Evolutionary conservation across 2,113 vertebrate species (phyloP), one percentile per base, ranked within the genome.

Genomic region (Euleptes europaea): DNA sequence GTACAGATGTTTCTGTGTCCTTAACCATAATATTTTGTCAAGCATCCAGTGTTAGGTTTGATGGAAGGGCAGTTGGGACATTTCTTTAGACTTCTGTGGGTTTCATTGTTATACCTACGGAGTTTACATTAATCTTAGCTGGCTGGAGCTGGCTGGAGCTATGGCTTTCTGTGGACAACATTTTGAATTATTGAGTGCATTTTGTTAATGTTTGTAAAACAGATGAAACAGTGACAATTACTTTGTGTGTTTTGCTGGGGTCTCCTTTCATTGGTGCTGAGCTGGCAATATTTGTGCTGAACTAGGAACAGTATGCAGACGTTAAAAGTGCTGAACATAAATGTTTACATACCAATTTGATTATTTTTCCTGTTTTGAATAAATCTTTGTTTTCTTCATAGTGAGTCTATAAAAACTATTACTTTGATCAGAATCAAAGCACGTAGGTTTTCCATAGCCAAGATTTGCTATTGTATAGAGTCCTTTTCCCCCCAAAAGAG

Each of bases 141-240:
- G n/a, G n/a, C n/a, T n/a, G n/a, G 17, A 44, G 44, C 44, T 44
- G 44, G 44, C 44, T 92, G 77, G 28, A 87, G 69, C 75, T 78
- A 35, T 49, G 13, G 78, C 7, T 80, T 73, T 94, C 73, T 4
- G 9, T 86, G 85, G 75, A 57, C 13, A 72, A 0, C 26, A 1
- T 85, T 92, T 88, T 49, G 1, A 73, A 33, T 88, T 87, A 89
- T 47, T 33, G 23, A 47, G 14, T 91, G 42, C 31, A 11, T 86
- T 82, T 88, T 90, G 28, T 80, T 92, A 44, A 63, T 88, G 1
- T 84, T 86, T 47, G 51, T 86, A 90, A 93, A 91, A 88, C 71
- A 76, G 84, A 69, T 84, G 67, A 85, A 1, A 47, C 79, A 65
- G 19, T 86, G 67, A 3, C 33, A 86, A 17, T 90, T 89, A 82